Evolutionary conservation across 2,888 invertebrate species (phyloP), one percentile per base, ranked within the genome.

Genomic region (Lasius fuliginosus): DNA sequence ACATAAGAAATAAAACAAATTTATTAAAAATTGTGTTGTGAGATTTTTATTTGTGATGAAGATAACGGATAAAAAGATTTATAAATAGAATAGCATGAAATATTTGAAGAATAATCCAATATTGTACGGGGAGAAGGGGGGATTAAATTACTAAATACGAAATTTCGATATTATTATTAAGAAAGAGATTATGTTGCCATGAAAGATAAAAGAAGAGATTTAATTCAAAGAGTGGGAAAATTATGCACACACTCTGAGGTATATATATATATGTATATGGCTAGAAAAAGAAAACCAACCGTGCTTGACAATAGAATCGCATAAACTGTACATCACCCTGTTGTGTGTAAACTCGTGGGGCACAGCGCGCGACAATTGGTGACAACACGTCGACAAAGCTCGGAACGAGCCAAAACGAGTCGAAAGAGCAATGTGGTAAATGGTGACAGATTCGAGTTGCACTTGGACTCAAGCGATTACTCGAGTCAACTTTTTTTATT

Each of bases 291-390:
- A n/a, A 81, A 77, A 87, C 81, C 79, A 76, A 75, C 76, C 67
- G 42, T 36, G 56, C 82, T 42, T 87, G 86, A 93, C 93, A 94
- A 94, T 93, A 88, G 92, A 92, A 92, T 93, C 92, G 91, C 93
- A 93, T 93, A 93, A 93, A 93, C 92, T 91, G 92, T 92, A 88
- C 87, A 92, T 93, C 92, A 93, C 90, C 91, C 93, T 93, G 93
- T 94, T 94, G 94, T 94, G 92, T 93, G 92, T 94, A 94, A 94
- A 94, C 93, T 94, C 92, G 90, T 93, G 91, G 94, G 94, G 93
- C 93, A 89, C 92, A 91, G 87, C 87, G 91, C 91, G 90, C 92
- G 92, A 93, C 93, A 92, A 93, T 93, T 92, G 93, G 91, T 92
- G 92, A 94, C 93, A 94, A 94, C 92, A 92, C 89, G 90, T 92